Conservation (phyloP, 2,888 invertebrate genomes). For the Drosophila anceps region DNA sequence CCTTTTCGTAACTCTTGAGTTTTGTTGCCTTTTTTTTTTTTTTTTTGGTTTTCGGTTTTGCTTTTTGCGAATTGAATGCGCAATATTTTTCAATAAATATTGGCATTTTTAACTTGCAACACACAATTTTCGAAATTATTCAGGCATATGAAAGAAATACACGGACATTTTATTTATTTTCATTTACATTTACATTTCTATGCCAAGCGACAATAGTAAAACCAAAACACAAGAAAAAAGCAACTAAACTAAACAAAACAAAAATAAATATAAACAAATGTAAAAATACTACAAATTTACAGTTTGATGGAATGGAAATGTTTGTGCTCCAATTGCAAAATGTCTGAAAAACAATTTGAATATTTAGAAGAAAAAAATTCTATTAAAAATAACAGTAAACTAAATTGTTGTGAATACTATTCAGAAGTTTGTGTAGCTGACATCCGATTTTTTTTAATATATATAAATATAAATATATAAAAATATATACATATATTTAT, state of each 20-base stretch:
- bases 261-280: constrained; percentile 10
- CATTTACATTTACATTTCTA: constrained; percentile 39
- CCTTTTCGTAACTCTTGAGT: constrained; percentile 17
- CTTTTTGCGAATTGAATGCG: constrained; percentile 18
- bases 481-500: neutral
- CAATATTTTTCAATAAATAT: constrained; percentile 77
- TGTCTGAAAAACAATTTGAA: constrained; percentile 23
- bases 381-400: constrained; percentile 24
- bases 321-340: constrained; percentile 44
- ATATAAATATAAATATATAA: too few species aligned
- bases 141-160: constrained; percentile 65
- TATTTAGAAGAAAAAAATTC: constrained; percentile 36
- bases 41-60: constrained; percentile 14
- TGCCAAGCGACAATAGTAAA: constrained; percentile 52
- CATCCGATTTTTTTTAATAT: neutral
- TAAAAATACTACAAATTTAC: constrained; percentile 13
- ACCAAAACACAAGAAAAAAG: neutral
- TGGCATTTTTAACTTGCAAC: constrained; percentile 69
- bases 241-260: neutral
- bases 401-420: constrained; percentile 5
- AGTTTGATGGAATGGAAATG: constrained; percentile 34
- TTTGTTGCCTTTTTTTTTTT: constrained; percentile 28
- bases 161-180: constrained; percentile 63
- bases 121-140: constrained; percentile 71
- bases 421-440: constrained; percentile 17